Base-by-base conservation (phyloP, 2,888 invertebrate genomes). In the Campoplex nolae region DNA sequence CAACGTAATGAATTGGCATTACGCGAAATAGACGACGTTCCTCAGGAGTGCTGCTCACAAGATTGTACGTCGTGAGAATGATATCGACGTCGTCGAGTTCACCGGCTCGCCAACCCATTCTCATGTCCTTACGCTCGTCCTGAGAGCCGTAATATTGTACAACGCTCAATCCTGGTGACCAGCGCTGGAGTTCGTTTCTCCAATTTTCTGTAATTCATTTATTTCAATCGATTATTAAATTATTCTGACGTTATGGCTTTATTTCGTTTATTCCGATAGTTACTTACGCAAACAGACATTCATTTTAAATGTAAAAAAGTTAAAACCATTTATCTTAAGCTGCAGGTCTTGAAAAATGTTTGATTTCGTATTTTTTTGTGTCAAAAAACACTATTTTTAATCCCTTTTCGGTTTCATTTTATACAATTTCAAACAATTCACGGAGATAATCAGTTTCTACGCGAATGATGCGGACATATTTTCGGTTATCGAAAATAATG, bases 11-110 rank as follows among this genome's bases (percentile, higher is more conserved):
- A 94, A 99, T 96, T 70, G 96, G 96, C 85, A 98, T 97, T 56
- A 98, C 97, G 84, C 98, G 97, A 94, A 99, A 98, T 95, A 98
- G 97, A 94, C 98, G 97, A 84, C 98, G 97, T 92, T 98, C 98
- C 92, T 99, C 99, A 0, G 98, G 97, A 87, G 97, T 97, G 88
- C 98, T 98, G 90, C 96, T 96, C 38, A 98, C 97, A 95, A 98
- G 97, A 89, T 97, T 97, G 94, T 95, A 98, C 96, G 99, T 99
- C 70, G 99, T 98, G 13, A 99, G 95, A 79, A 99, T 96, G 3
- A 99, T 96, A 94, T 99, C 98, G 88, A 97, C 96, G 70, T 97
- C 96, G 3, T 96, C 96, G 28, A 98, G 95, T 0, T 97, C 96
- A 77, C 96, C 96, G 85, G 96, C 96, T 2, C 97, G 95, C 94